These are phyloP conservation scores for Forpus xanthops DNA, from an alignment of 2,797 vertebrate species.

Conservation along the genomic window DNA sequence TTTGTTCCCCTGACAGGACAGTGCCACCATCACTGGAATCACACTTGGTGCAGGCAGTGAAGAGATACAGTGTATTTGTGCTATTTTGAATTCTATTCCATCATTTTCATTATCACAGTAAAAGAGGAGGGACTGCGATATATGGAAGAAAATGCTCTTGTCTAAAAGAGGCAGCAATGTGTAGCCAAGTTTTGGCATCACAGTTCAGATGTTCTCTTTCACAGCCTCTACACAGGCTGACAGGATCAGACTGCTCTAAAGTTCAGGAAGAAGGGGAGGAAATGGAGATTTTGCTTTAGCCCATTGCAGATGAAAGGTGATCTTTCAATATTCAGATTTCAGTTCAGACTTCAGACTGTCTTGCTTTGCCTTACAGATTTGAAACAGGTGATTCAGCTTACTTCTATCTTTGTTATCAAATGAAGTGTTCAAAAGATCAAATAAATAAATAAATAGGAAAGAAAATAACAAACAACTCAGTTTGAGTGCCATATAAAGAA, in stretches of 20 bases:
- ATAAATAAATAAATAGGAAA: neutral
- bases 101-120: neutral
- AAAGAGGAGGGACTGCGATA: neutral
- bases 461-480: neutral
- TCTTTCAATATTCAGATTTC: neutral
- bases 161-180: neutral
- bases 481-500: conserved; percentile 16
- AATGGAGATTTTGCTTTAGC: neutral
- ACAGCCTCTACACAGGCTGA: neutral
- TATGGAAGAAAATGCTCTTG: neutral
- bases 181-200: neutral
- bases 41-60: neutral
- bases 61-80: neutral
- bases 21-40: neutral
- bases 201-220: neutral
- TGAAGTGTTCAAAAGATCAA: conserved; percentile 14
- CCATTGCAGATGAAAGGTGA: neutral
- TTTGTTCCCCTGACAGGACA: neutral
- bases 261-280: neutral
- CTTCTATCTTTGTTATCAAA: neutral
- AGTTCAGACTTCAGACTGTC: neutral
- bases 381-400: neutral
- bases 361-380: neutral
- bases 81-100: neutral
- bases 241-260: neutral